A percentile compares a stretch with the other conserved stretches of the same genome.
Evolutionary conservation across 2,113 vertebrate genomes (phyloP).

Genomic region (Microtus richardsoni): DNA sequence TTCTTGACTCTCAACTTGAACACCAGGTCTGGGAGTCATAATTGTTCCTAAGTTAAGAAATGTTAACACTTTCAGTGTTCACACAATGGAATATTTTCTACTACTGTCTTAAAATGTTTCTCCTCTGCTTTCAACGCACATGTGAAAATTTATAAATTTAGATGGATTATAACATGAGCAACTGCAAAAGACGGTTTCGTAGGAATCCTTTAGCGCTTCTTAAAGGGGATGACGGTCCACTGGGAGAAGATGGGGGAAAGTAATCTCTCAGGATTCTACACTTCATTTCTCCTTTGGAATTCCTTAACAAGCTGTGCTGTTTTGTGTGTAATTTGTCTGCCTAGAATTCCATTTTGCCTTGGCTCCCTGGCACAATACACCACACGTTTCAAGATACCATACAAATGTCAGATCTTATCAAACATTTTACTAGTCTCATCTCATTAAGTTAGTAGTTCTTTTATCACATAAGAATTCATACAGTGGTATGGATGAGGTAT

Average conservation of each 20-base stretch:
- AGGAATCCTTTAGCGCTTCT: not conserved
- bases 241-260: not conserved
- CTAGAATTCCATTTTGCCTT: not conserved
- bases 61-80: not conserved
- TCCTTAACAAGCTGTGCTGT: not conserved
- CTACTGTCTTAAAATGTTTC: not conserved
- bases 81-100: not conserved
- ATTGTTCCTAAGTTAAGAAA: not conserved
- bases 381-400: not conserved
- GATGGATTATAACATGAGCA: not conserved
- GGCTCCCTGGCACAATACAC: not conserved
- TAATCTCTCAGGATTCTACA: not conserved
- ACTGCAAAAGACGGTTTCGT: not conserved
- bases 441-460: not conserved
- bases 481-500: not conserved
- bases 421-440: not conserved
- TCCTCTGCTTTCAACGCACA: not conserved
- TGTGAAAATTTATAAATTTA: not conserved
- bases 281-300: not conserved
- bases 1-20: not conserved
- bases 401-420: not conserved
- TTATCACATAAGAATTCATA: not conserved
- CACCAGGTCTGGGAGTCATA: not conserved
- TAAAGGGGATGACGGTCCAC: not conserved
- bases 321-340: not conserved